These are phyloP conservation scores for Tichodroma muraria DNA, from an alignment of 2,113 vertebrate genomes.

Conservation along the genomic window DNA sequence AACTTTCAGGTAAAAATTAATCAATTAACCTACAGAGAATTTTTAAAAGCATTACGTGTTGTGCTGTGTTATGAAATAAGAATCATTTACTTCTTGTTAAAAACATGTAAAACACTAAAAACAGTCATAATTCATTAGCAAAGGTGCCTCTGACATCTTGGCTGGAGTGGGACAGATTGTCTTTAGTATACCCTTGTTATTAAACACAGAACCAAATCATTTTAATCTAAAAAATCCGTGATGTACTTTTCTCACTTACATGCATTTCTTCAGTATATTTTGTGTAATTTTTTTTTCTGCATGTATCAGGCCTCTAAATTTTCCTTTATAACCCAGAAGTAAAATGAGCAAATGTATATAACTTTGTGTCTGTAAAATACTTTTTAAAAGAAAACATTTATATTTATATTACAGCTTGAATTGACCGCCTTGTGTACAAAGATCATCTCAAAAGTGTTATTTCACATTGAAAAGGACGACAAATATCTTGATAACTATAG, in stretches of 20 bases:
- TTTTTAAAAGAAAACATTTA: conserved; percentile 81
- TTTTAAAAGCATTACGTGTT: neutral
- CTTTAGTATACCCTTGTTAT: neutral
- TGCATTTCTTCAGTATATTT: conserved; percentile 35
- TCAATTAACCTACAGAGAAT: neutral
- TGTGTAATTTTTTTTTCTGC: conserved; percentile 14
- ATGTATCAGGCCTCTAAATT: neutral
- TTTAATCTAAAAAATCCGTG: neutral
- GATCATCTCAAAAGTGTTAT: conserved; percentile 94
- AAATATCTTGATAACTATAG: conserved; percentile 83
- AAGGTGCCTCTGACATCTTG: neutral
- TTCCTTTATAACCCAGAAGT: conserved; percentile 66
- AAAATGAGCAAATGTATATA: conserved; percentile 88
- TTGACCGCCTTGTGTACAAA: conserved; percentile 92
- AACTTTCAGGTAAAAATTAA: conserved; percentile 48
- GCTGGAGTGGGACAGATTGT: neutral
- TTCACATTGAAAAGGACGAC: conserved; percentile 97
- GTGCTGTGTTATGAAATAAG: neutral
- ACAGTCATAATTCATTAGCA: neutral
- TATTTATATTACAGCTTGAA: conserved; percentile 85
- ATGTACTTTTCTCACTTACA: neutral
- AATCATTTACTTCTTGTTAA: neutral
- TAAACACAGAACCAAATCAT: conserved; percentile 39
- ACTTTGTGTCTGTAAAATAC: conserved; percentile 72
- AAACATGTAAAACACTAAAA: conserved; percentile 26